These are phyloP conservation scores for Cervus canadensis DNA, from an alignment of 2,113 vertebrate genomes.

Conservation along the genomic window DNA sequence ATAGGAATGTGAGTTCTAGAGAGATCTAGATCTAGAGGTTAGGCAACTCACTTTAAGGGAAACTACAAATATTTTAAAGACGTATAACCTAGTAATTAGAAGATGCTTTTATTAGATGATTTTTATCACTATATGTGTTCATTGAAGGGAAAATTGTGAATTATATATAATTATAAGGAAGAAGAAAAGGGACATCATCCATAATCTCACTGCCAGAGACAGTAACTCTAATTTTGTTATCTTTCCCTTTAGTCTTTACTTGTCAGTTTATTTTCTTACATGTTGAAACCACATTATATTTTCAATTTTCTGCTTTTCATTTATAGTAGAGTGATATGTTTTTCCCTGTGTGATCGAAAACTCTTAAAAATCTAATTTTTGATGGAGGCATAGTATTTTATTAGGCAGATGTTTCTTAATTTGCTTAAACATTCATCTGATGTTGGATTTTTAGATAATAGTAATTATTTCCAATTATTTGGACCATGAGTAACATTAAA, in stretches of 20 bases:
- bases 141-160: neutral
- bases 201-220: neutral
- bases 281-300: neutral
- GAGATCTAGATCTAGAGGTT: neutral
- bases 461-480: neutral
- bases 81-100: neutral
- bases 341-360: conserved; percentile 4
- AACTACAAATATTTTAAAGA: neutral
- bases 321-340: neutral
- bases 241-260: neutral
- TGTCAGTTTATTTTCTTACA: neutral
- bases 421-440: neutral
- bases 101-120: neutral
- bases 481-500: neutral
- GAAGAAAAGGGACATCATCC: neutral
- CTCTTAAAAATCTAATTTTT: conserved; percentile 31
- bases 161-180: neutral
- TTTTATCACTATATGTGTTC: neutral
- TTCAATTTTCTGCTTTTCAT: neutral
- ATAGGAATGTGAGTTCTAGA: neutral
- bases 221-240: neutral
- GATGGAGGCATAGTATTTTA: neutral
- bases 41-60: neutral
- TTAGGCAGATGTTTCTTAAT: neutral
- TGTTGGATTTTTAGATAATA: neutral